A percentile compares a stretch with the other conserved stretches of the same genome.
Conservation (phyloP, 2,113 vertebrate genomes). For the Paramisgurnus dabryanus region DNA sequence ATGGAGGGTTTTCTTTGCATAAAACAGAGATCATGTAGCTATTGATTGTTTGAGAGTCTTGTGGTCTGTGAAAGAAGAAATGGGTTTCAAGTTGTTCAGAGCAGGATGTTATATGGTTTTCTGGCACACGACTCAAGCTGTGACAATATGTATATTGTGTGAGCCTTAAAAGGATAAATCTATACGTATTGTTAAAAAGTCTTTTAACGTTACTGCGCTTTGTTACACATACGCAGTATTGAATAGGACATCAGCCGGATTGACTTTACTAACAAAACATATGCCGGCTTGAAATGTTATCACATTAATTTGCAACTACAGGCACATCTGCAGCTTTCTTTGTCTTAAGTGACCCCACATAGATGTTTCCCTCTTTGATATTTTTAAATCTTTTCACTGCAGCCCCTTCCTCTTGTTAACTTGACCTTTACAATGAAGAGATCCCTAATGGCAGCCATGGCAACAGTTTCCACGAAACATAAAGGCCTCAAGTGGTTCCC, state of each 20-base stretch:
- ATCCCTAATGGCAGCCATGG: constrained; percentile 8
- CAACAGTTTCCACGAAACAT: constrained; percentile 9
- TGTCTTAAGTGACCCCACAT: neutral
- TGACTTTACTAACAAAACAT: neutral
- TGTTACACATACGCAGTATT: too few relatives aligned
- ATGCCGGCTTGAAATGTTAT: neutral
- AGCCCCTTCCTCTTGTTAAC: constrained; percentile 10
- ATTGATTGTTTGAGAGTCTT: neutral
- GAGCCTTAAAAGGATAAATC: neutral
- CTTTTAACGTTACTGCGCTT: too few relatives aligned
- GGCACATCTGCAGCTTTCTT: neutral
- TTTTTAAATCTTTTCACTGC: neutral
- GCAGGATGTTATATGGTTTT: neutral
- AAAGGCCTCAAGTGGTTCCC: neutral
- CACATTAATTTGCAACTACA: neutral
- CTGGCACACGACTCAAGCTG: neutral
- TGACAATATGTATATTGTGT: neutral
- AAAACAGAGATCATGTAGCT: neutral
- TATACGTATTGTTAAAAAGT: neutral
- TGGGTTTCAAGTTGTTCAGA: neutral
- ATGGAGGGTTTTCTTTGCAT: neutral
- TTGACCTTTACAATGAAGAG: neutral
- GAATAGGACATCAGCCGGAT: too few relatives aligned
- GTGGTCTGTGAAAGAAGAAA: neutral
- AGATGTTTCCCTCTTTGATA: neutral